Conservation (phyloP, 2,797 vertebrate species). For the Leptoclinus maculatus region DNA sequence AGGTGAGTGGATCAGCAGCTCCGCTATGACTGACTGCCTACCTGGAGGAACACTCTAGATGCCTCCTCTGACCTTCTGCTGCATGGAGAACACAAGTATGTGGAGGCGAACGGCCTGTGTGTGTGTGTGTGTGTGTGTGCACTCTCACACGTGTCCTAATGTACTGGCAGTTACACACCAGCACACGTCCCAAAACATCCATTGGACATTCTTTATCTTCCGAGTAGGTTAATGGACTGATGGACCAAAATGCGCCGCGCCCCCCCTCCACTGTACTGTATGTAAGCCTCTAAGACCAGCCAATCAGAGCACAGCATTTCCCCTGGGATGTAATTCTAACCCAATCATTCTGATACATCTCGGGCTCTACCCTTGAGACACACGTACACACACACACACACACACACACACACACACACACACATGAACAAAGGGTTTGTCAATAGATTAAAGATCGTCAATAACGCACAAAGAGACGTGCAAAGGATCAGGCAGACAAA, state of each 20-base stretch:
- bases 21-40: slow-evolving; percentile 64
- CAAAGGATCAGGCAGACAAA: slow-evolving; percentile 10
- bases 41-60: slow-evolving; percentile 50
- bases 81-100: slow-evolving; percentile 41
- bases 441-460: neutral
- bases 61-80: slow-evolving; percentile 67
- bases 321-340: slow-evolving; percentile 44
- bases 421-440: slow-evolving; percentile 11
- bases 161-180: neutral
- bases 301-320: slow-evolving; percentile 51
- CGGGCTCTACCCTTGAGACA: slow-evolving; percentile 30
- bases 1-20: slow-evolving; percentile 68
- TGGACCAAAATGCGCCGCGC: slow-evolving; percentile 39
- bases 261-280: neutral
- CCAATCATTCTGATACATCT: slow-evolving; percentile 54
- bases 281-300: slow-evolving; percentile 10
- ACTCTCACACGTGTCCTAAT: neutral
- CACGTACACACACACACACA: slow-evolving; percentile 3
- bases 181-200: slow-evolving; percentile 17
- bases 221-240: slow-evolving; percentile 57
- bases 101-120: slow-evolving; percentile 8
- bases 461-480: slow-evolving; percentile 4
- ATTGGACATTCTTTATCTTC: slow-evolving; percentile 50
- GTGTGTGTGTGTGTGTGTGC: no score
- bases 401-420: slow-evolving; percentile 5